These are phyloP conservation scores for Micrasema minimum DNA, from an alignment of 1,140 invertebrate genomes.

Conservation along the genomic window DNA sequence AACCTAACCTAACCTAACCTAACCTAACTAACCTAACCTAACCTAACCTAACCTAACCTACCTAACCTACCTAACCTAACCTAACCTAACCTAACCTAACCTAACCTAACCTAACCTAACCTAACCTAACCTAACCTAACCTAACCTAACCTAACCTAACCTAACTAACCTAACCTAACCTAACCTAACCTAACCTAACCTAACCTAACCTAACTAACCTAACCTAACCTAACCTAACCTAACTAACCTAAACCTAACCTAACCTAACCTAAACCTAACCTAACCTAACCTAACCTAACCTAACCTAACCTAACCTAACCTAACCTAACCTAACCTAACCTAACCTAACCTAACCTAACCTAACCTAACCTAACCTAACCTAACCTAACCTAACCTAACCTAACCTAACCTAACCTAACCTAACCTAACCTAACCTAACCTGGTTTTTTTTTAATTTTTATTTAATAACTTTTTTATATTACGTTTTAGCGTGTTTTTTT, in stretches of 20 bases:
- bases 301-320: slow-evolving; percentile 43
- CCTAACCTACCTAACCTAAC: slow-evolving; percentile 48
- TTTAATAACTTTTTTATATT: no score
- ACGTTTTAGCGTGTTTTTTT: no score
- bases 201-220: slow-evolving; percentile 52
- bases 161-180: slow-evolving; percentile 51
- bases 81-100: slow-evolving; percentile 45
- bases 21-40: slow-evolving; percentile 49
- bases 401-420: slow-evolving; percentile 46
- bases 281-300: slow-evolving; percentile 38
- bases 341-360: slow-evolving; percentile 52
- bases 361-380: slow-evolving; percentile 51
- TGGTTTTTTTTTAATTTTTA: no score
- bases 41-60: slow-evolving; percentile 48
- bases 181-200: slow-evolving; percentile 51
- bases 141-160: slow-evolving; percentile 47
- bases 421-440: slow-evolving; percentile 24
- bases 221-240: slow-evolving; percentile 51
- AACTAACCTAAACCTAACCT: slow-evolving; percentile 50
- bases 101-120: slow-evolving; percentile 41
- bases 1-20: slow-evolving; percentile 49
- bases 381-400: slow-evolving; percentile 52
- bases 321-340: slow-evolving; percentile 44
- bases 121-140: slow-evolving; percentile 43
- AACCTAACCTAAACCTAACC: slow-evolving; percentile 46